Conservation (phyloP, 1,140 invertebrate species). For the Atta texana region DNA sequence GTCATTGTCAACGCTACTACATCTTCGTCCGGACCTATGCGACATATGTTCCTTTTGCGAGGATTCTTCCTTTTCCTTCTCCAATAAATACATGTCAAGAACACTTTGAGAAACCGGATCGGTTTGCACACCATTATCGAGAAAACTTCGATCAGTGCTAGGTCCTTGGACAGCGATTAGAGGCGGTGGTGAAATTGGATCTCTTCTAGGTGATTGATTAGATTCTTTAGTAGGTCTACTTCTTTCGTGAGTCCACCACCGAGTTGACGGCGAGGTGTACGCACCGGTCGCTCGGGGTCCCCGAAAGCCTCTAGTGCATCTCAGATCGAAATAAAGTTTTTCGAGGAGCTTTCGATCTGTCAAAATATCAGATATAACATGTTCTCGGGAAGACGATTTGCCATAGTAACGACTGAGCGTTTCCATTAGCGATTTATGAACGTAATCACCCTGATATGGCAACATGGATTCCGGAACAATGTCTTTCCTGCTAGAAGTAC, state of each 20-base stretch:
- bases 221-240: conserved; percentile 74
- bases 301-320: conserved; percentile 90
- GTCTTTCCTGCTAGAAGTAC: conserved; percentile 2
- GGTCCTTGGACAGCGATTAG: conserved; percentile 89
- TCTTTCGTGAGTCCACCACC: conserved; percentile 82
- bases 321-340: conserved; percentile 90
- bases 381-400: conserved; percentile 88
- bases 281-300: conserved; percentile 85
- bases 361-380: conserved; percentile 90
- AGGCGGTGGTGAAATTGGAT: conserved; percentile 88
- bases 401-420: conserved; percentile 90
- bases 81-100: conserved; percentile 83
- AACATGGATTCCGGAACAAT: conserved; percentile 72
- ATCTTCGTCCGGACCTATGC: conserved; percentile 86
- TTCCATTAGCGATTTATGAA: conserved; percentile 89
- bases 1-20: conserved; percentile 92
- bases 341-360: conserved; percentile 91
- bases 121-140: conserved; percentile 88
- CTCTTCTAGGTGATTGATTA: conserved; percentile 66
- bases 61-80: conserved; percentile 78
- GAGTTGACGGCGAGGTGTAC: conserved; percentile 81
- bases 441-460: conserved; percentile 86
- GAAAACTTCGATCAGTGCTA: conserved; percentile 84
- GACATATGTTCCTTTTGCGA: conserved; percentile 74
- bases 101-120: conserved; percentile 87